Base-by-base conservation (phyloP, 2,113 vertebrate species). In the Plectropomus leopardus region DNA sequence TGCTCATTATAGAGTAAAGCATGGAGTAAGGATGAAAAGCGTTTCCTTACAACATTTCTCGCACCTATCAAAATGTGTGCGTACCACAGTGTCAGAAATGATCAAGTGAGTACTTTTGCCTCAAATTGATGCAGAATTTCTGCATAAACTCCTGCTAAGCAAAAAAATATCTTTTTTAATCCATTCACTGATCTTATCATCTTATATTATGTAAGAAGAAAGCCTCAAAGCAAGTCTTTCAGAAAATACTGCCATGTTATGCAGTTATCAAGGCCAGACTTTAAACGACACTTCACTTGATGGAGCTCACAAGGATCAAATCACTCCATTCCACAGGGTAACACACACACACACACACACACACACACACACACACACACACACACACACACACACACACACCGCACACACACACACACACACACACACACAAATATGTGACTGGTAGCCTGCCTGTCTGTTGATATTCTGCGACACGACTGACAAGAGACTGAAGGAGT, bases 401-500 rank as follows among this genome's bases (percentile, higher is more conserved):
- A n/a, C n/a, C n/a, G n/a, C 72, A 66, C 34, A 44, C 16, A 9
- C 17, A 2, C 24, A 79, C 40, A 50, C 6, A 50, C 48, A 47
- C 57, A 36, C 65, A 40, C 24, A 53, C 47, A 55, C 19, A 19
- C 16, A 67, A 45, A 42, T 47, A 55, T 42, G 75, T 19, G 48
- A n/a, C n/a, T n/a, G 24, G 67, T 24, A 26, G 72, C 24, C 64
- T 5, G 61, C 23, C 36, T n/a, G 61, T 77, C 71, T 73, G 50
- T 59, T 64, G 73, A 75, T 54, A 26, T 34, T 58, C 36, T 80
- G 59, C 15, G 28, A 68, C 72, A 60, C 10, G 61, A 72, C 58
- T 32, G 68, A 70, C 85, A 68, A 65, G 55, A 63, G 66, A 50
- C 44, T 7, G 58, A 66, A 21, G 68, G 54, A 73, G 78, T 80